Conservation (phyloP, 2,888 invertebrate species). For the Acholoe squamosa region DNA sequence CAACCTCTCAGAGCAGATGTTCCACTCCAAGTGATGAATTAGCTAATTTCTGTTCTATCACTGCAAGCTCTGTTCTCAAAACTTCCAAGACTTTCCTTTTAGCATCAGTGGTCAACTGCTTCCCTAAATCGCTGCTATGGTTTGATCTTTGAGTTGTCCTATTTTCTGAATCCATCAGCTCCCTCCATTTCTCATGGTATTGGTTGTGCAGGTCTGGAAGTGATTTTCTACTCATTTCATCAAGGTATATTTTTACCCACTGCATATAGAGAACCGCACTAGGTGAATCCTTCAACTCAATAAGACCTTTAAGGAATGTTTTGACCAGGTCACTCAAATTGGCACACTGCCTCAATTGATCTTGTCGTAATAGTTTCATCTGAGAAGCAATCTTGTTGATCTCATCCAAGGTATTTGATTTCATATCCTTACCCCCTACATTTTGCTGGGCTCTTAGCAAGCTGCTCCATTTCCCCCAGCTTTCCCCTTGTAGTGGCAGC, state of each 20-base stretch:
- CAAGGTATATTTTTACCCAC: conserved; percentile 1
- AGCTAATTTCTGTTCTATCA: background rate
- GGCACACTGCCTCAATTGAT: background rate
- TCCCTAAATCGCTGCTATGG: background rate
- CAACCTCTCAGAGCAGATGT: conserved; percentile 63
- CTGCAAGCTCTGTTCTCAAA: background rate
- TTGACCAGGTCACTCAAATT: background rate
- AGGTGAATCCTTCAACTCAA: background rate
- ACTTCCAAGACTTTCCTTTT: background rate
- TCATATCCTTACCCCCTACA: background rate
- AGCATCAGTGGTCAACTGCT: no score
- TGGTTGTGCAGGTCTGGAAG: background rate
- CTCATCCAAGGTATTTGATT: background rate
- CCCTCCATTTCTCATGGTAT: background rate
- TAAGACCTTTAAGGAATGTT: background rate
- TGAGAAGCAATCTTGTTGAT: background rate
- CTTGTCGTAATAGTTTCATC: background rate
- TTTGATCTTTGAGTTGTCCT: background rate
- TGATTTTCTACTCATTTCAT: background rate
- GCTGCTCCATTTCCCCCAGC: background rate
- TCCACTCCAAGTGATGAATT: conserved; percentile 57
- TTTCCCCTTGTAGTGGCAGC: background rate
- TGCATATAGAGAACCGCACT: background rate
- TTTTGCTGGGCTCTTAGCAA: background rate
- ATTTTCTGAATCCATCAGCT: background rate